Base-by-base conservation (phyloP, 92 coral and sea anemone genomes). In the Porites evermanni region DNA sequence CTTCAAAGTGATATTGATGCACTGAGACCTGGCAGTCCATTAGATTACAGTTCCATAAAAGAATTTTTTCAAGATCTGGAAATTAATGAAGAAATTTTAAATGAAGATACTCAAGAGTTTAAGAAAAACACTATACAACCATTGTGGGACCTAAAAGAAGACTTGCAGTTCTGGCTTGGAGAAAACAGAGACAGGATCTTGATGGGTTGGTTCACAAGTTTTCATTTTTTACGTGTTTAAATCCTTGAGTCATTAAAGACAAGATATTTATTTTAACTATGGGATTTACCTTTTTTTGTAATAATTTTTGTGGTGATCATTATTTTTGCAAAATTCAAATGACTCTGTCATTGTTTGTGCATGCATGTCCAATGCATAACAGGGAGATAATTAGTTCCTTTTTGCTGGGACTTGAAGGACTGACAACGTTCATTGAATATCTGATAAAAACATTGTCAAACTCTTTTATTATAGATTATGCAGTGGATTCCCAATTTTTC, bases 111-210 rank as follows among this genome's bases (percentile, higher is more conserved):
- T 80, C 87, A 79, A 1, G 96, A 89, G 12, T 97, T 97, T 71
- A 93, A 92, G 72, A 88, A 90, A 26, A 89, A 88, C 89, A 97
- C 99, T 10, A 79, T 97, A 70, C 96, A 95, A 47, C 99, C 99
- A 51, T 58, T 97, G 7, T 93, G 98, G 98, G 99, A 93, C 86
- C 75, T 97, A 80, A 90, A 94, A 32, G 99, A 97, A 72, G 99
- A 97, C 88, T 88, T 97, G 66, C 98, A 95, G 86, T 92, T 89
- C 71, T 97, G 99, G 99, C 84, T 97, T 38, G 88, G 96, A 69
- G 98, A 97, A 76, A 93, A 95, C 85, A 97, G 95, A 72, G 96
- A 93, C 67, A 93, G 94, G 76, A 77, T 93, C 26, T 70, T 91
- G 68, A 71, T 93, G 85, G 98, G 98, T 96, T 77, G 83, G n/a